These are phyloP conservation scores for Thunnus maccoyii DNA, from an alignment of 2,113 vertebrate genomes.

Conservation along the genomic window DNA sequence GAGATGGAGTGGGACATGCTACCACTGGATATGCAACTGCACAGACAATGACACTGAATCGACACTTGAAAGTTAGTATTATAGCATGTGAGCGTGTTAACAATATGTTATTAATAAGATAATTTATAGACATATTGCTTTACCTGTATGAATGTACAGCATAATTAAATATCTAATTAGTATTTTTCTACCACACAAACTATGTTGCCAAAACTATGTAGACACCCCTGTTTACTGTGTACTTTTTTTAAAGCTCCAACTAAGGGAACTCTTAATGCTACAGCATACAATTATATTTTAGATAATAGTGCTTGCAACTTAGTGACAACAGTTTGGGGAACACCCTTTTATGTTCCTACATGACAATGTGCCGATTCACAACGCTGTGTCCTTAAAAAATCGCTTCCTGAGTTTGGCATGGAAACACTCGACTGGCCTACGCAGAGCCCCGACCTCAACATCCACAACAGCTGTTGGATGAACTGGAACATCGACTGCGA, in stretches of 20 bases:
- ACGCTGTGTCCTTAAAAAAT: not conserved
- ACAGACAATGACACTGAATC: constrained; percentile 18
- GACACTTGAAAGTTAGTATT: not conserved
- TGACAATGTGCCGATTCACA: not conserved
- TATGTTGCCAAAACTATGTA: not conserved
- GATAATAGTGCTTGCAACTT: no score
- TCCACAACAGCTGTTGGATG: constrained; percentile 20
- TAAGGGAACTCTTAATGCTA: no score
- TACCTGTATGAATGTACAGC: not conserved
- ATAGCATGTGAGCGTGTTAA: not conserved
- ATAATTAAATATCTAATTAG: not conserved
- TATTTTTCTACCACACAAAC: no score
- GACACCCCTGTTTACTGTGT: no score
- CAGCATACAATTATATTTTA: no score
- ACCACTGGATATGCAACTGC: constrained; percentile 22
- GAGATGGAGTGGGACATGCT: constrained; percentile 4
- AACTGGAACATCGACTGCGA: constrained; percentile 7
- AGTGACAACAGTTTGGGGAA: no score
- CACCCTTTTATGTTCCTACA: not conserved
- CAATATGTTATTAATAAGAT: not conserved
- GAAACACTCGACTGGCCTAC: no score
- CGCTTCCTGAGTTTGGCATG: not conserved
- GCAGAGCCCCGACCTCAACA: constrained; percentile 9
- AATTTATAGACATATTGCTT: not conserved
- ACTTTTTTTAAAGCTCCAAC: no score